A percentile compares a stretch with the other conserved stretches of the same genome.
Conservation (phyloP, 2,113 vertebrate species). For the Typhlomys cinereus region DNA sequence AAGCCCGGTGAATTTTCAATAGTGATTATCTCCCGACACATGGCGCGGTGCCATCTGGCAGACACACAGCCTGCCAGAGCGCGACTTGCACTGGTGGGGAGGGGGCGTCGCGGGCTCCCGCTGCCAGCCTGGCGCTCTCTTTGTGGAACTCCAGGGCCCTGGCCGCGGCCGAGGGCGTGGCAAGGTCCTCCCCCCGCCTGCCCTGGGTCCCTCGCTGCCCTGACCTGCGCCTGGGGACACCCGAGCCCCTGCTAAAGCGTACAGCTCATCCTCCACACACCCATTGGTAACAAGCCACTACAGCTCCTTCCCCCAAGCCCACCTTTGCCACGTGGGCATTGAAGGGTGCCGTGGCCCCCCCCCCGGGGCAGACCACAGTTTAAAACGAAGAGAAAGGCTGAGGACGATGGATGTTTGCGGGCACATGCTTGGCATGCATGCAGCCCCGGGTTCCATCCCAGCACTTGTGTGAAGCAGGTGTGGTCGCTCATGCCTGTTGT, state of each 20-base stretch:
- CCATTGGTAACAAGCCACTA: no score
- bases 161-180: accelerated
- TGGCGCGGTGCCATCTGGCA: conserved; percentile 61
- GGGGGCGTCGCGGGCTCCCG: not conserved
- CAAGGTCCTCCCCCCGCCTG: not conserved
- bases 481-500: not conserved
- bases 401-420: not conserved
- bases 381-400: not conserved
- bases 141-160: not conserved
- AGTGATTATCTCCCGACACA: conserved; percentile 66
- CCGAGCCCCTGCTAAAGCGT: not conserved
- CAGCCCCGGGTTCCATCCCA: not conserved
- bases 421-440: not conserved
- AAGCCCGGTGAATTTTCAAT: conserved; percentile 72
- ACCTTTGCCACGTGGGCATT: not conserved
- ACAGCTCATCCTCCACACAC: not conserved
- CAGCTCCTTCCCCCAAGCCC: not conserved
- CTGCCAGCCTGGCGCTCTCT: not conserved
- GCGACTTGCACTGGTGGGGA: not conserved
- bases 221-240: not conserved
- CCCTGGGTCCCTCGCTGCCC: not conserved
- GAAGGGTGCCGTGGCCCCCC: accelerated
- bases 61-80: conserved; percentile 28
- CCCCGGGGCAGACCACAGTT: not conserved
- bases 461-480: not conserved